Evolutionary conservation across 2,888 invertebrate genomes (phyloP).

Genomic region (Hydroisotoma schaefferi): DNA sequence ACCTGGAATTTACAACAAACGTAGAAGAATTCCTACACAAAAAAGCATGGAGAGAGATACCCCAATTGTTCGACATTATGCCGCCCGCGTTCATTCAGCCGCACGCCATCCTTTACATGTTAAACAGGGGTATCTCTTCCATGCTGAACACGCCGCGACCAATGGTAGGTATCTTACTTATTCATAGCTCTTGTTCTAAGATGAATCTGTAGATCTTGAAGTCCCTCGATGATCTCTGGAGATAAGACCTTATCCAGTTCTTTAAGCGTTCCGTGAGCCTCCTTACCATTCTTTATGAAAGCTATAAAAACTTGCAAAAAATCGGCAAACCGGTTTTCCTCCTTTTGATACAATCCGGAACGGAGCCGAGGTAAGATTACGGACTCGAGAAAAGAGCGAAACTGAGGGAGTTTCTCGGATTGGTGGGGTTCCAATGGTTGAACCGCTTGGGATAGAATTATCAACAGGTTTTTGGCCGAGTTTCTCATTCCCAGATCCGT

Average conservation of each 20-base stretch:
- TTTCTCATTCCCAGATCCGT: slow-evolving; percentile 35
- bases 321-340: slow-evolving; percentile 33
- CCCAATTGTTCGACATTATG: no score
- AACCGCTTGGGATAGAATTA: slow-evolving; percentile 16
- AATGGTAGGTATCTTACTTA: slow-evolving; percentile 17
- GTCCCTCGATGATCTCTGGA: slow-evolving; percentile 23
- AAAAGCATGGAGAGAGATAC: no score
- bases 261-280: slow-evolving; percentile 34
- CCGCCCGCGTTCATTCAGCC: no score
- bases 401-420: background rate
- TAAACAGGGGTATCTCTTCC: no score
- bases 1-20: slow-evolving; percentile 13
- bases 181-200: slow-evolving; percentile 38
- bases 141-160: background rate
- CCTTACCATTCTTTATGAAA: slow-evolving; percentile 22
- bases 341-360: slow-evolving; percentile 27
- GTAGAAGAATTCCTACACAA: no score
- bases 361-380: slow-evolving; percentile 30
- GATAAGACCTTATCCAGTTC: slow-evolving; percentile 28
- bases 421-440: background rate
- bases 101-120: no score
- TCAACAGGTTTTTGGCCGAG: slow-evolving; percentile 24
- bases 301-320: slow-evolving; percentile 21
- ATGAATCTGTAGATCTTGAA: slow-evolving; percentile 37
- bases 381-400: slow-evolving; percentile 26